phyloP scores from a whole-genome alignment of 1,140 invertebrate species.

The Tetraneura akinire region DNA sequence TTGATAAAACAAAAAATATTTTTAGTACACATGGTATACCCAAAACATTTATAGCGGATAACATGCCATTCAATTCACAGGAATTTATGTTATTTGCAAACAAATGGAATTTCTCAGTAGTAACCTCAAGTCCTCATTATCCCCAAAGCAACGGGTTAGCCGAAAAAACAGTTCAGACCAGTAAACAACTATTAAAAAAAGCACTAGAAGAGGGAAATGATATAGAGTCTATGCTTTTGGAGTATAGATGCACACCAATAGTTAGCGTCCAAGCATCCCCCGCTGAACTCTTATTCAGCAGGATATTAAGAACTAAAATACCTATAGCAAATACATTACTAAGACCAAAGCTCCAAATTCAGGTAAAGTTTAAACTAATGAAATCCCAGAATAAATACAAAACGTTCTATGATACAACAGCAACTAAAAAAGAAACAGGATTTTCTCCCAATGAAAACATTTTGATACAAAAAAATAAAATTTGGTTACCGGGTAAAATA shows the following conservation, averaged over 20 bases:
- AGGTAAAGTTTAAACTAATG: background rate
- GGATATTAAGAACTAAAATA: background rate
- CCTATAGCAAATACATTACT: background rate
- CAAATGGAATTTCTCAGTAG: constrained; percentile 41
- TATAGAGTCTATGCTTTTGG: background rate
- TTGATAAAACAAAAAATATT: background rate
- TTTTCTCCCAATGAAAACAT: no score
- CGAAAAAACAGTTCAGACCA: constrained; percentile 51
- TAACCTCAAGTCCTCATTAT: constrained; percentile 51
- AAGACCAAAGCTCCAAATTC: background rate
- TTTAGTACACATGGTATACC: background rate
- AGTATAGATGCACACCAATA: background rate
- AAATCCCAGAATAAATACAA: background rate
- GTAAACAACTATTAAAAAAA: constrained; percentile 53
- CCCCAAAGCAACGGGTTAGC: constrained; percentile 52
- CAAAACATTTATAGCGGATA: background rate
- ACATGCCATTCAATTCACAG: background rate
- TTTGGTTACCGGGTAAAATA: no score
- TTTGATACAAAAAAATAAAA: no score
- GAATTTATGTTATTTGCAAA: background rate
- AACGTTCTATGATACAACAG: background rate
- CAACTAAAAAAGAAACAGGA: no score
- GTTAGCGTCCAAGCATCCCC: background rate
- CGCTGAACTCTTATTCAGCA: background rate
- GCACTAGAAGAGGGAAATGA: background rate